Percentiles rank a stretch among this genome's conserved stretches.
Evolutionary conservation across 2,113 vertebrate genomes (phyloP).

Genomic region (Dasyurus viverrinus): DNA sequence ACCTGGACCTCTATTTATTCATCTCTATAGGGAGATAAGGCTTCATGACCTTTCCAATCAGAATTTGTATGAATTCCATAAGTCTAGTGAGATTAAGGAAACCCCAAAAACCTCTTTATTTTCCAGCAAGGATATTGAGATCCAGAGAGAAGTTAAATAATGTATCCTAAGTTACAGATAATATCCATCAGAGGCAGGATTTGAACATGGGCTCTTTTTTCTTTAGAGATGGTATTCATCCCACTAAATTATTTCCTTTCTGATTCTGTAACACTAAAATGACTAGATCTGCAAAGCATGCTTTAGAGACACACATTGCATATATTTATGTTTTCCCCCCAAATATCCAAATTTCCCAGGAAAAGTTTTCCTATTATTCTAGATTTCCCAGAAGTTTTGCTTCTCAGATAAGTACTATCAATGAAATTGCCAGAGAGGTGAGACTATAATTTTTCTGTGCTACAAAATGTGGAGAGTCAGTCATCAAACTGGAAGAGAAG

Average conservation of each 20-base stretch:
- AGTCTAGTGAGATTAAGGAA: not conserved
- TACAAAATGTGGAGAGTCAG: not conserved
- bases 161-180: not conserved
- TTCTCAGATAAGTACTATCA: not conserved
- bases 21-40: not conserved
- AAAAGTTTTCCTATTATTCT: not conserved
- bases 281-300: not conserved
- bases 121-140: constrained; percentile 7
- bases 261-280: not conserved
- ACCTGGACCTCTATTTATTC: not conserved
- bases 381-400: not conserved
- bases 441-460: not conserved
- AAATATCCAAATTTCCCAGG: constrained; percentile 10
- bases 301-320: constrained; percentile 1
- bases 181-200: not conserved
- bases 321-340: not conserved
- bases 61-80: not conserved
- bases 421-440: not conserved
- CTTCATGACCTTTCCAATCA: not conserved
- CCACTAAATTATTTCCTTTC: not conserved
- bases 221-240: not conserved
- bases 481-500: not conserved
- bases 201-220: not conserved
- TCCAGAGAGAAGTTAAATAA: constrained; percentile 5
- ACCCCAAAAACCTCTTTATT: not conserved